Conservation (phyloP, 2,797 vertebrate genomes). For the Sebastes aleutianus region DNA sequence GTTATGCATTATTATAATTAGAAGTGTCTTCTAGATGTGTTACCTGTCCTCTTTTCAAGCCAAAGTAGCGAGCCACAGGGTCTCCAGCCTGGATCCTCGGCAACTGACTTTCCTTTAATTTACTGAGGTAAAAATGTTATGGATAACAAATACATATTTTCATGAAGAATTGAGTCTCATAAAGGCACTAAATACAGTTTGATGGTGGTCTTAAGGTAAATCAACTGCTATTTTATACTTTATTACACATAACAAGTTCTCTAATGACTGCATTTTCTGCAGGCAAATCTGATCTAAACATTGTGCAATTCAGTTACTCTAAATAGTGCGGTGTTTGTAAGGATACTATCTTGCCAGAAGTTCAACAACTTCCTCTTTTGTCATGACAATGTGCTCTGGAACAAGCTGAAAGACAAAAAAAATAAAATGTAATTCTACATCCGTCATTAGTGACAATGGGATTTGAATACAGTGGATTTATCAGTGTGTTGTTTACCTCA, state of each 20-base stretch:
- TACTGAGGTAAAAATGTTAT: slow-evolving; percentile 79
- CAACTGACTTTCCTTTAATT: slow-evolving; percentile 95
- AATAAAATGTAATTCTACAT: not conserved
- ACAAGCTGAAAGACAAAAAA: slow-evolving; percentile 84
- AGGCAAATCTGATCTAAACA: not conserved
- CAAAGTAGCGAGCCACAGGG: slow-evolving; percentile 96
- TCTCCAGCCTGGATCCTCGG: slow-evolving; percentile 97
- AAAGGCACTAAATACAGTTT: not conserved
- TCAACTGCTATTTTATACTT: not conserved
- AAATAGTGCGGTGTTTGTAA: slow-evolving; percentile 48
- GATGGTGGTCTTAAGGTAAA: not conserved
- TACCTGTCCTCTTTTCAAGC: slow-evolving; percentile 97
- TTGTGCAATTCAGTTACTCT: not conserved
- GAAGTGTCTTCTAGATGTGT: not conserved
- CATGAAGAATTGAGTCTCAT: not conserved
- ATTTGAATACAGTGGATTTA: not conserved
- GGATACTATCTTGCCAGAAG: slow-evolving; percentile 97
- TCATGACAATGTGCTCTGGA: slow-evolving; percentile 97
- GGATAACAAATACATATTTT: not conserved
- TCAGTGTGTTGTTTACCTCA: slow-evolving; percentile 82
- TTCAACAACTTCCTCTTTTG: slow-evolving; percentile 95
- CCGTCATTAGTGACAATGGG: not conserved
- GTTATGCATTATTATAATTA: not conserved
- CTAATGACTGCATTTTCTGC: not conserved
- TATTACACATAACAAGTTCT: not conserved